phyloP scores from a whole-genome alignment of 2,797 vertebrate species.

The Myotis planiceps region DNA sequence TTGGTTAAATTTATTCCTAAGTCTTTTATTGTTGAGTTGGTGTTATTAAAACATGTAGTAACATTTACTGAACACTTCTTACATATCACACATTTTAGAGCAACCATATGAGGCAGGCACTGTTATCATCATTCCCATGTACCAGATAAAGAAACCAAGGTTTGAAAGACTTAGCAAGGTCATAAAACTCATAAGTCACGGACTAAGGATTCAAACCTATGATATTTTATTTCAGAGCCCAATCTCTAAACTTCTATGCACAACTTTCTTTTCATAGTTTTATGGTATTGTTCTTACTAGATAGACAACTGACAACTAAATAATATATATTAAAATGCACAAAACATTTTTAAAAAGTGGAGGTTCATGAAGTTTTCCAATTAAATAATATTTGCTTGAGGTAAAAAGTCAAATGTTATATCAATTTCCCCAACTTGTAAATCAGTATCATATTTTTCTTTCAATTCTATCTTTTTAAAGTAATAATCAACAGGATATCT shows the following conservation, averaged over 20 bases:
- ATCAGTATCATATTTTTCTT: neutral
- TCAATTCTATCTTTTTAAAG: constrained; percentile 10
- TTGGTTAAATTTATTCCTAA: constrained; percentile 11
- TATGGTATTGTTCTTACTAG: neutral
- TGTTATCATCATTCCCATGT: neutral
- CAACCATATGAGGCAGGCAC: neutral
- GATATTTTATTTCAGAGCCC: neutral
- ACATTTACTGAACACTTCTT: neutral
- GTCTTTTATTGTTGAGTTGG: neutral
- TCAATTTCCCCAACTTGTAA: neutral
- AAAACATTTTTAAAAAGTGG: neutral
- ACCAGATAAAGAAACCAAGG: neutral
- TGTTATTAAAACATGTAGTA: neutral
- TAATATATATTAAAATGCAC: neutral
- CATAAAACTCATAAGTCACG: neutral
- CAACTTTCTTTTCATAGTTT: neutral
- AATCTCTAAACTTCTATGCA: neutral
- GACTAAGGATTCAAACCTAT: neutral
- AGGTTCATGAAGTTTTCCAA: neutral
- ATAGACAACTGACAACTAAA: neutral
- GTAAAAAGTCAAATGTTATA: neutral
- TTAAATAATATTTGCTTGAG: constrained; percentile 16
- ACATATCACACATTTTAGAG: neutral
- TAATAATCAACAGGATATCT: neutral
- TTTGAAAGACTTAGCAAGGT: neutral